Evolutionary conservation across 1,140 invertebrate genomes (phyloP), one percentile per base, ranked within the genome.

Genomic region (Penaeus chinensis): DNA sequence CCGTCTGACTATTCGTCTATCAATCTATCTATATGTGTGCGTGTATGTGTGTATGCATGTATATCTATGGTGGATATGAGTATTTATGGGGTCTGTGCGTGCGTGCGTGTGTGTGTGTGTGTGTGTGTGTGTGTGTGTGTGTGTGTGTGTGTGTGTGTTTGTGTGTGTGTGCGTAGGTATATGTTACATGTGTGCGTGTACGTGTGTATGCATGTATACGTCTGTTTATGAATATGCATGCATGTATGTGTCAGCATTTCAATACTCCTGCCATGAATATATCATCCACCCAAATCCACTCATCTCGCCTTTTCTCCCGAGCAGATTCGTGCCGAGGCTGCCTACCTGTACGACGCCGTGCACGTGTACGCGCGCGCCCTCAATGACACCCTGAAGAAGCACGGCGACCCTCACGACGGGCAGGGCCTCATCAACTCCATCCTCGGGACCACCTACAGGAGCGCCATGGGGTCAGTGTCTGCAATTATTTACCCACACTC

Each of bases 311-410:
- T 61, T 16, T 80, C 77, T 84, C 69, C 71, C 20, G 19, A 3
- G 5, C 92, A 97, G 96, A 96, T 97, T 90, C 94, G 95, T 87
- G 95, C 96, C 16, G 96, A 97, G 92, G 97, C 96, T 22, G 96
- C 96, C 11, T 98, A 97, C 93, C 93, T 98, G n/a, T 97, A 97
- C 91, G 97, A 98, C 91, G 96, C 97, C 3, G 96, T 98, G 76
- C 95, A 96, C 92, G 93, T 98, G 54, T 98, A 98, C 91, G 96
- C 96, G 19, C 93, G 94, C 87, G 96, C 96, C 11, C 92, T 97
- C 84, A 92, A 96, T 1, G 93, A 94, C 69, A 94, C 95, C 4
- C 91, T 97, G 16, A 92, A 94, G n/a, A 92, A 93, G 27, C 94
- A 94, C 0, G 94, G 94, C 42, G 93, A 95, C 90, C 94, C 95